Percentiles rank a stretch among this genome's conserved stretches.
Conservation (phyloP, 2,797 vertebrate species). For the Tinamus major region DNA sequence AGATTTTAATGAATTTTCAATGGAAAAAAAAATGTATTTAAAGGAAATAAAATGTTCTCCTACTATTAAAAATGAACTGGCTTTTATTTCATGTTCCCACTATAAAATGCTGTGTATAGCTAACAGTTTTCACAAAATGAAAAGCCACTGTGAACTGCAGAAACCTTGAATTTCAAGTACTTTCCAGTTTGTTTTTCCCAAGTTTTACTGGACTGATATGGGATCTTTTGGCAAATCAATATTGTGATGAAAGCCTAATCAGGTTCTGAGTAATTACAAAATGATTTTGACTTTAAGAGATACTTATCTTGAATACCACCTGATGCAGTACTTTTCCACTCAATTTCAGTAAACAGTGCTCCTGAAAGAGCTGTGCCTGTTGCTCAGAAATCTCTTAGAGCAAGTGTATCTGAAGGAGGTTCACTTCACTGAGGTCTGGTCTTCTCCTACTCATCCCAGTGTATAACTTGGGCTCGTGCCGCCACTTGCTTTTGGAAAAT, state of each 20-base stretch:
- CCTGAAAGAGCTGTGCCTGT: not conserved
- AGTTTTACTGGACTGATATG: not conserved
- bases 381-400: conserved; percentile 17
- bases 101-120: conserved; percentile 4
- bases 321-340: not conserved
- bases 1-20: not conserved
- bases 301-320: conserved; percentile 30
- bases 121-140: not conserved
- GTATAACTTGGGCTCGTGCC: not conserved
- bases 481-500: not conserved
- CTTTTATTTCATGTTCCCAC: conserved; percentile 27
- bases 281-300: conserved; percentile 45
- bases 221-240: conserved; percentile 30
- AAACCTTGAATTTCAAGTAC: conserved; percentile 16
- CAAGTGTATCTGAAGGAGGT: not conserved
- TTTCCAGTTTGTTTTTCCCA: conserved; percentile 34
- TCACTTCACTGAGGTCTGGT: not conserved
- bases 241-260: conserved; percentile 27
- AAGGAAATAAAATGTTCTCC: not conserved
- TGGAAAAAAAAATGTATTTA: not conserved
- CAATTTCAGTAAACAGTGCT: conserved; percentile 5
- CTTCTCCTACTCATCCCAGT: not conserved
- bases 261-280: conserved; percentile 36
- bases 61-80: not conserved
- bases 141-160: conserved; percentile 13